Percentiles rank a stretch among this genome's conserved stretches.
phyloP scores from a whole-genome alignment of 2,113 vertebrate species.

The Rhizomys pruinosus region DNA sequence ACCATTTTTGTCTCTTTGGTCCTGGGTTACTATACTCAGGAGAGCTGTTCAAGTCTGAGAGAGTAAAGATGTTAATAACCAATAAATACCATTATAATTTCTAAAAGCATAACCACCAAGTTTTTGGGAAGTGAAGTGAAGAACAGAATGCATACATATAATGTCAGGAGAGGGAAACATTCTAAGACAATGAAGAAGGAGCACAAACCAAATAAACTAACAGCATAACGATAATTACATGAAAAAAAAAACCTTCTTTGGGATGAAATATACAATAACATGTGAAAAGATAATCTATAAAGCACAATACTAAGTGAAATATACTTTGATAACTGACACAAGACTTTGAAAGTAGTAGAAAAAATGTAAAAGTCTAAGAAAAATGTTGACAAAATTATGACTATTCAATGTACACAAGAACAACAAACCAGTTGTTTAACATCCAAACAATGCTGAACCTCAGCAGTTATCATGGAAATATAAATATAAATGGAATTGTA shows the following conservation, averaged over 20 bases:
- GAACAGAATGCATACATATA: neutral
- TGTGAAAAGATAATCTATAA: neutral
- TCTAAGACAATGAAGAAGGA: neutral
- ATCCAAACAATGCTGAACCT: neutral
- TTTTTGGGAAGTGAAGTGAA: neutral
- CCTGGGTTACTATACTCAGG: no score
- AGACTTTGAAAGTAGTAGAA: neutral
- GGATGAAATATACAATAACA: neutral
- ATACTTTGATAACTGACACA: neutral
- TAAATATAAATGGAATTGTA: neutral
- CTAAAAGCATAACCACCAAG: neutral
- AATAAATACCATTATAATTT: neutral
- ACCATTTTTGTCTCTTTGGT: no score
- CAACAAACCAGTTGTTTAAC: neutral
- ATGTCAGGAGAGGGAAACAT: neutral
- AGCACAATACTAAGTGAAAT: neutral
- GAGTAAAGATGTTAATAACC: neutral
- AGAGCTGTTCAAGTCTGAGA: neutral
- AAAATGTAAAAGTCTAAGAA: neutral
- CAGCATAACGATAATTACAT: neutral
- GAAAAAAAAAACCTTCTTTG: neutral
- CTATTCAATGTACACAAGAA: neutral
- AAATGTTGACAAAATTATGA: neutral
- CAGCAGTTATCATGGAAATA: neutral
- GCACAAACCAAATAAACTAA: neutral